These are phyloP conservation scores for Anisognathus igniventris DNA, from an alignment of 2,797 vertebrate species.

Conservation along the genomic window DNA sequence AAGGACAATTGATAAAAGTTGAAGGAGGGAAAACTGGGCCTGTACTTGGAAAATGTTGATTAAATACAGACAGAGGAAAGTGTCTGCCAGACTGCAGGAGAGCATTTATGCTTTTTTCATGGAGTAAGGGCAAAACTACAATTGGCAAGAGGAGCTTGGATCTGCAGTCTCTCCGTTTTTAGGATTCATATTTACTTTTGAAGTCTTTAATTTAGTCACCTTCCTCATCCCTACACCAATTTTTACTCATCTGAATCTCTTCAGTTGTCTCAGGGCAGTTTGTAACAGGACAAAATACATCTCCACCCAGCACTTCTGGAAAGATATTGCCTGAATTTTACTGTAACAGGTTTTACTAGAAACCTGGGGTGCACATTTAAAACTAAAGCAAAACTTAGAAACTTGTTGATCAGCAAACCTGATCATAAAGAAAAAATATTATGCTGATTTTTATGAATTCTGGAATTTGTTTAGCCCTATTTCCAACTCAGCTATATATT, in stretches of 20 bases:
- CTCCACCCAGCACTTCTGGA: neutral
- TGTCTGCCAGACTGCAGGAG: constrained; percentile 5
- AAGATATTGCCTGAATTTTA: neutral
- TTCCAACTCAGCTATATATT: neutral
- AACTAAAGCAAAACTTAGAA: neutral
- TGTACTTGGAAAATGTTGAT: constrained; percentile 40
- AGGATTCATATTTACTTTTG: neutral
- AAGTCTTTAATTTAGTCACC: neutral
- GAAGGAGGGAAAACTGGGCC: neutral
- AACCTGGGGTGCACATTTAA: neutral
- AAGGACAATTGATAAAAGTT: constrained; percentile 10
- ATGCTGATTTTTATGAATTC: neutral
- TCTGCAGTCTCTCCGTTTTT: neutral
- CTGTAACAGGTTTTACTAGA: neutral
- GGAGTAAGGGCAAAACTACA: neutral
- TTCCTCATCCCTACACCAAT: neutral
- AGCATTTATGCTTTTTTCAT: neutral
- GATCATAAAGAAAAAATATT: neutral
- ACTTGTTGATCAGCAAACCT: neutral
- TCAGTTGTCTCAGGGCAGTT: neutral
- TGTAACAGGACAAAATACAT: neutral
- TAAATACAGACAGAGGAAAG: constrained; percentile 14
- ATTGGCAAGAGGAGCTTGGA: neutral
- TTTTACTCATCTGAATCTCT: neutral
- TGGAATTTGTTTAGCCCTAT: neutral